phyloP scores from a whole-genome alignment of 2,113 vertebrate species.

The Clarias gariepinus region DNA sequence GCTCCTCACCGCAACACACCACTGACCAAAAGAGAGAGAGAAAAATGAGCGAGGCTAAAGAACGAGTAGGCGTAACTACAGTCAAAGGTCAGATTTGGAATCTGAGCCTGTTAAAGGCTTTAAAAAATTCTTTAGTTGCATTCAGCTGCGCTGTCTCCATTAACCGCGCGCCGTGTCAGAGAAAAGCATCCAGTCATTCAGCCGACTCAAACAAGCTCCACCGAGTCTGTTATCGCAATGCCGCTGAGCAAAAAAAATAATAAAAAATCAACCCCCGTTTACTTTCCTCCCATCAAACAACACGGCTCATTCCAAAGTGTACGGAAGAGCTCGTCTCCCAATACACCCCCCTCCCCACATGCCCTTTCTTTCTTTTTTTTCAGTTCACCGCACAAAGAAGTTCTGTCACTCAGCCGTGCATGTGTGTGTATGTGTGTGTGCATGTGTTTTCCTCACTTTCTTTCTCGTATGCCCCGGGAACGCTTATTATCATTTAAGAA shows the following conservation, averaged over 20 bases:
- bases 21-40: constrained; percentile 32
- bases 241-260: background rate
- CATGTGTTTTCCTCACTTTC: constrained; percentile 20
- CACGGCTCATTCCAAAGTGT: constrained; percentile 39
- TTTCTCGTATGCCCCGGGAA: constrained; percentile 46
- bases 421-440: background rate
- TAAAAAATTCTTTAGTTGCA: constrained; percentile 31
- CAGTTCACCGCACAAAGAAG: constrained; percentile 45
- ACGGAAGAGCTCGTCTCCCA: constrained; percentile 43
- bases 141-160: constrained; percentile 16
- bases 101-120: constrained; percentile 36
- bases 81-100: constrained; percentile 42
- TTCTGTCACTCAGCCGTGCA: constrained; percentile 28
- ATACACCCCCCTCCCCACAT: background rate
- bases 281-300: constrained; percentile 36
- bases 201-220: constrained; percentile 22
- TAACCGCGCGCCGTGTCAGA: background rate
- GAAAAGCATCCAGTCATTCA: constrained; percentile 1
- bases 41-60: constrained; percentile 6
- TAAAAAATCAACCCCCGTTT: constrained; percentile 36
- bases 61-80: constrained; percentile 2
- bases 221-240: background rate
- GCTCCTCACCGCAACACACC: constrained; percentile 29
- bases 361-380: background rate
- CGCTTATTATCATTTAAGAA: constrained; percentile 54